Base-by-base conservation (phyloP, 2,888 invertebrate genomes). In the Thymelicus lineola region DNA sequence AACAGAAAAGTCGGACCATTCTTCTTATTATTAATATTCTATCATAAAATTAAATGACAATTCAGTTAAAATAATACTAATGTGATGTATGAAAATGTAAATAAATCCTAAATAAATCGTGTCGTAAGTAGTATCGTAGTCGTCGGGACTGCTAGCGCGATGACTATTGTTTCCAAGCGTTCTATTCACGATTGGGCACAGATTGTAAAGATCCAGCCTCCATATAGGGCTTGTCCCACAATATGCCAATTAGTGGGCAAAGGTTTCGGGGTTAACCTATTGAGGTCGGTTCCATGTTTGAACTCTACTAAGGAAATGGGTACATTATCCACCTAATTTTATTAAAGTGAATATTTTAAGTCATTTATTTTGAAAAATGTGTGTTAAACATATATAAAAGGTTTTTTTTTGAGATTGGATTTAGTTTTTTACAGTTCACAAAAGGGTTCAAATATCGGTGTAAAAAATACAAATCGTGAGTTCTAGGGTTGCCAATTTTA, bases 171-270 rank as follows among this genome's bases (percentile, higher is more conserved):
- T 58, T 62, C 62, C 63, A 14, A 57, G 64, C 53, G 53, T 12
- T 62, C 48, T 48, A 48, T 63, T 58, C 63, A 64, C 55, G 66
- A 66, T 59, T 50, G 69, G 48, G 58, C 64, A 50, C 63, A 64
- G 69, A 64, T 64, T 59, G 58, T 57, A 65, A 57, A 65, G 57
- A 70, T 58, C 42, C 50, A 48, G 50, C 10, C 62, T 48, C 69
- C 69, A 70, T 70, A 70, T 70, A 63, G 64, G 69, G 69, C 59
- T 12, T 59, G 69, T 70, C 69, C 69, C 69, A 70, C 69, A 70
- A 70, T 70, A 65, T 17, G 64, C 69, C 69, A 70, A 70, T 70
- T 70, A 70, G 69, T 59, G 69, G 58, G 46, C 64, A 70, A 70
- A 70, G 69, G 69, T 70, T 70, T 70, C 12, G 69, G 59, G 69